These are phyloP conservation scores for Athene noctua DNA, from an alignment of 2,113 vertebrate species.

Conservation along the genomic window DNA sequence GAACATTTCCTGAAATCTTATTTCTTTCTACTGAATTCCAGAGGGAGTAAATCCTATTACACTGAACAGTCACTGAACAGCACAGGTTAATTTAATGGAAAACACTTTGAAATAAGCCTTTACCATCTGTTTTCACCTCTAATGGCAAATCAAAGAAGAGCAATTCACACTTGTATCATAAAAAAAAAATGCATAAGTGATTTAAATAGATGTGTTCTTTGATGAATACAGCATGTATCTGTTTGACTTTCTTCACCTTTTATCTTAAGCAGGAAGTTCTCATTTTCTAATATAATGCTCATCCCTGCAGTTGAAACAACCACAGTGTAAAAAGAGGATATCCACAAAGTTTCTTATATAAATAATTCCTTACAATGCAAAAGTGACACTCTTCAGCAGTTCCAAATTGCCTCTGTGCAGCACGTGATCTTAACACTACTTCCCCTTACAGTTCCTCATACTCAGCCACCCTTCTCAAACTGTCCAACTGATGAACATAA, in stretches of 20 bases:
- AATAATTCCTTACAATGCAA: background rate
- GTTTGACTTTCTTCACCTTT: constrained; percentile 34
- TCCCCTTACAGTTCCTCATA: background rate
- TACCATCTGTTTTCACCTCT: constrained; percentile 67
- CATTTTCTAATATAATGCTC: background rate
- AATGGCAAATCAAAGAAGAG: constrained; percentile 58
- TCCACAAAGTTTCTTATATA: background rate
- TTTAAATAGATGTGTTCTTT: constrained; percentile 59
- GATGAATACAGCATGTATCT: constrained; percentile 37
- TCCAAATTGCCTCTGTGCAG: background rate
- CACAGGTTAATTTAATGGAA: constrained; percentile 66
- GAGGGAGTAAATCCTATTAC: constrained; percentile 60
- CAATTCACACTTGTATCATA: constrained; percentile 42
- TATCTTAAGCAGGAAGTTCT: constrained; percentile 15
- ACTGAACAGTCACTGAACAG: constrained; percentile 45
- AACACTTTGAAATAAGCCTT: constrained; percentile 51
- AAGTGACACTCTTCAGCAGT: background rate
- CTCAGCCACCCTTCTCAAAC: background rate
- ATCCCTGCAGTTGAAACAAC: background rate
- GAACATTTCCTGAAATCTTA: constrained; percentile 47
- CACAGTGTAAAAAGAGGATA: background rate
- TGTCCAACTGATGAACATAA: background rate
- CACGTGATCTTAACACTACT: background rate
- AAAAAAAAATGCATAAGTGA: constrained; percentile 48
- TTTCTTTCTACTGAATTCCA: constrained; percentile 56